Conservation (phyloP, 2,888 invertebrate genomes). For the Oeneis ivallda region DNA sequence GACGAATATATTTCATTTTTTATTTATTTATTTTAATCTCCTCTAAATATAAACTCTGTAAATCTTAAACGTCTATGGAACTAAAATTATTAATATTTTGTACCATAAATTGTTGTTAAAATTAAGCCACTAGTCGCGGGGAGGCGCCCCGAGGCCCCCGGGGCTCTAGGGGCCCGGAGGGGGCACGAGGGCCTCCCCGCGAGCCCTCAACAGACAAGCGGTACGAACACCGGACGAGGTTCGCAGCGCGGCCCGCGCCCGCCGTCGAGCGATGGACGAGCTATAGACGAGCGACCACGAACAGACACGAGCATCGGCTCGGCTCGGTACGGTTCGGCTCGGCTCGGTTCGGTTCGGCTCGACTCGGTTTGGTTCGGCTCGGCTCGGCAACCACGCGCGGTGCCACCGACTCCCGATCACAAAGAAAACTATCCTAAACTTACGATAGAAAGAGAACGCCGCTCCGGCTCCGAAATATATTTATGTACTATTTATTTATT, state of each 20-base stretch:
- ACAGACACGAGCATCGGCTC: background rate
- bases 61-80: constrained; percentile 76
- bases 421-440: constrained; percentile 57
- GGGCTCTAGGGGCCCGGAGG: constrained; percentile 35
- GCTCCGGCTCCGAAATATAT: constrained; percentile 61
- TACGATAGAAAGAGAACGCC: constrained; percentile 51
- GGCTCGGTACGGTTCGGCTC: background rate
- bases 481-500: constrained; percentile 63
- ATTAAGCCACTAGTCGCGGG: constrained; percentile 65
- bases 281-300: background rate
- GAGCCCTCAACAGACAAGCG: constrained; percentile 49
- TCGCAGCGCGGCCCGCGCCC: constrained; percentile 41
- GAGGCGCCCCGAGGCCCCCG: background rate
- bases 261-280: constrained; percentile 16
- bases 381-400: constrained; percentile 12
- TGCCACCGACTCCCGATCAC: constrained; percentile 22
- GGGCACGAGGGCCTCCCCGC: constrained; percentile 40
- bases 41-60: constrained; percentile 76
- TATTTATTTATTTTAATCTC: constrained; percentile 49
- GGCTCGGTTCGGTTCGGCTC: background rate
- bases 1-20: constrained; percentile 44
- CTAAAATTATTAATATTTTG: constrained; percentile 78
- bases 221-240: constrained; percentile 49
- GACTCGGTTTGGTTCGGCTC: background rate
- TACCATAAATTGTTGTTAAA: constrained; percentile 74